These are phyloP conservation scores for Elmis aenea DNA, from an alignment of 2,888 invertebrate genomes.

Conservation along the genomic window DNA sequence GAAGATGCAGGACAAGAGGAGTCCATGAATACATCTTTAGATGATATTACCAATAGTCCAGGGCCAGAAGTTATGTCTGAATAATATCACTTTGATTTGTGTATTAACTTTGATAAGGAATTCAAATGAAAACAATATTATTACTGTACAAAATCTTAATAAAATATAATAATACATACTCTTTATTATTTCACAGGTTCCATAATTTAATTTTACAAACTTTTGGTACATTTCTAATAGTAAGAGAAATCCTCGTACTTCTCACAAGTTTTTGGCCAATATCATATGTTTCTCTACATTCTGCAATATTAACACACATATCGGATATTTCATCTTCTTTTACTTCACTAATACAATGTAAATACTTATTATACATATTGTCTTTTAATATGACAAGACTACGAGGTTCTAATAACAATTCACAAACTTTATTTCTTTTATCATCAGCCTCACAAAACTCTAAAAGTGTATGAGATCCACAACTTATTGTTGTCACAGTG, in stretches of 20 bases:
- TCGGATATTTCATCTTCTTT: constrained; percentile 59
- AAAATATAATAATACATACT: constrained; percentile 7
- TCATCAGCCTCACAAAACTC: constrained; percentile 65
- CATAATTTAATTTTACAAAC: constrained; percentile 68
- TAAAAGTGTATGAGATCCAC: constrained; percentile 87
- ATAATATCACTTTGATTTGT: constrained; percentile 22
- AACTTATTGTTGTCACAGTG: constrained; percentile 85
- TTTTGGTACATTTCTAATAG: constrained; percentile 91
- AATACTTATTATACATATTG: constrained; percentile 73
- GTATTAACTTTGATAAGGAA: too few relatives aligned
- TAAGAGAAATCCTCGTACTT: constrained; percentile 77
- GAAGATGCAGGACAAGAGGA: constrained; percentile 61
- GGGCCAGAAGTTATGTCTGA: constrained; percentile 43
- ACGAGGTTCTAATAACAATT: constrained; percentile 77
- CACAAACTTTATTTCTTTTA: constrained; percentile 53
- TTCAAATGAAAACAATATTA: not conserved
- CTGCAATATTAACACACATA: constrained; percentile 59
- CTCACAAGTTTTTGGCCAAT: constrained; percentile 57
- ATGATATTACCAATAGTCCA: constrained; percentile 43
- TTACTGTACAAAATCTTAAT: constrained; percentile 3
- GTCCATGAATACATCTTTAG: constrained; percentile 50
- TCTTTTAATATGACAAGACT: constrained; percentile 84
- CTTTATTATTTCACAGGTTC: constrained; percentile 13
- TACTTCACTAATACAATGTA: constrained; percentile 81
- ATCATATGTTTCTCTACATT: constrained; percentile 54